These are phyloP conservation scores for Diabrotica undecimpunctata DNA, from an alignment of 1,140 invertebrate species.

Conservation along the genomic window DNA sequence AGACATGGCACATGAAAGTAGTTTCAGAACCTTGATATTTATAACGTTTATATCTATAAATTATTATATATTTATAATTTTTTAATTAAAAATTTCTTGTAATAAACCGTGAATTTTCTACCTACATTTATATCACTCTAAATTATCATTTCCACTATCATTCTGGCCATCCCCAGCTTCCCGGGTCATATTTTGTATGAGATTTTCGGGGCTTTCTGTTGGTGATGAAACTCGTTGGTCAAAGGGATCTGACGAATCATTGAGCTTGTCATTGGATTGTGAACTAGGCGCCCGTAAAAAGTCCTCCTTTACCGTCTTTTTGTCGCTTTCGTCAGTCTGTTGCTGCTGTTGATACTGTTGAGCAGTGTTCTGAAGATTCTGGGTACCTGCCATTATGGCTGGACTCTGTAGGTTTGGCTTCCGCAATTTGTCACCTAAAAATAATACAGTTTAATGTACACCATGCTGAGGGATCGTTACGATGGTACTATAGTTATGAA, in stretches of 20 bases:
- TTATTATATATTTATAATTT: too few species aligned
- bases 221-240: conserved; percentile 28
- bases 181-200: conserved; percentile 57
- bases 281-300: conserved; percentile 35
- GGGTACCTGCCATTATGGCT: conserved; percentile 53
- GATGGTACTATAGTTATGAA: too few species aligned
- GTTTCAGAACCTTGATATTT: too few species aligned
- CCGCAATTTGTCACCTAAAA: conserved; percentile 46
- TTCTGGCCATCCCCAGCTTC: conserved; percentile 58
- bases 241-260: conserved; percentile 32
- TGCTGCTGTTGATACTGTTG: conserved; percentile 47
- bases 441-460: conserved; percentile 4
- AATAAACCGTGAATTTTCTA: not conserved
- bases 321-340: conserved; percentile 38
- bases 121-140: conserved; percentile 37
- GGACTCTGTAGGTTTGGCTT: conserved; percentile 49
- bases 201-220: conserved; percentile 26
- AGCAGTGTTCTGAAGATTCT: conserved; percentile 39
- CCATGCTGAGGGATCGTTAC: too few species aligned
- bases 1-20: too few species aligned
- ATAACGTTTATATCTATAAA: too few species aligned
- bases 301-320: conserved; percentile 31
- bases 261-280: conserved; percentile 38
- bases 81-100: too few species aligned
- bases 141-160: conserved; percentile 45